These are phyloP conservation scores for Aphelinus atriplicis DNA, from an alignment of 1,140 invertebrate genomes.

Conservation along the genomic window DNA sequence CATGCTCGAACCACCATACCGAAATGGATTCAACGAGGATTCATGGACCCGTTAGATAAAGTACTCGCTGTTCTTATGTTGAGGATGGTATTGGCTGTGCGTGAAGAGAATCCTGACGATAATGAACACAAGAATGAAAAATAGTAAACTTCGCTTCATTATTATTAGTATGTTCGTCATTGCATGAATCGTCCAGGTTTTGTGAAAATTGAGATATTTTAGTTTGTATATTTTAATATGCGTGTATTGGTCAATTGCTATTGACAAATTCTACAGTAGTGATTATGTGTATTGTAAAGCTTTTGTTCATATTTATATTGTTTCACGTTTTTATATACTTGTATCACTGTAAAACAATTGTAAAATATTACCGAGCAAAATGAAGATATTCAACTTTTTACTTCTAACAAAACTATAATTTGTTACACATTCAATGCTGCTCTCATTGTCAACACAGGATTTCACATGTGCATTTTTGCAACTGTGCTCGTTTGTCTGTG, in stretches of 20 bases:
- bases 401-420: not conserved
- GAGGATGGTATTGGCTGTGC: conserved; percentile 69
- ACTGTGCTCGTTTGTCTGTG: conserved; percentile 4
- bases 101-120: conserved; percentile 58
- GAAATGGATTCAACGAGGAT: conserved; percentile 98
- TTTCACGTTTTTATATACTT: conserved; percentile 10
- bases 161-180: not conserved
- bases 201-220: too few species aligned
- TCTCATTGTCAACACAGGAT: conserved; percentile 1
- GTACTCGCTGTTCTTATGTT: conserved; percentile 79
- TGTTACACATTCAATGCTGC: conserved; percentile 1
- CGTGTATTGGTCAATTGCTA: too few species aligned
- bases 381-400: not conserved
- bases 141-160: conserved; percentile 34
- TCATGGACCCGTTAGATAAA: conserved; percentile 95
- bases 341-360: conserved; percentile 11
- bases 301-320: too few species aligned
- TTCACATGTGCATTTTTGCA: not conserved
- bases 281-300: too few species aligned
- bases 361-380: not conserved
- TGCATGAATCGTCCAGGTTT: too few species aligned
- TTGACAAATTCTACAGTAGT: too few species aligned
- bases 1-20: conserved; percentile 98
- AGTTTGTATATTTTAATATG: too few species aligned
- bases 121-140: conserved; percentile 58